Conservation (phyloP, 23 tunicate species). For the Diplosoma virens region DNA sequence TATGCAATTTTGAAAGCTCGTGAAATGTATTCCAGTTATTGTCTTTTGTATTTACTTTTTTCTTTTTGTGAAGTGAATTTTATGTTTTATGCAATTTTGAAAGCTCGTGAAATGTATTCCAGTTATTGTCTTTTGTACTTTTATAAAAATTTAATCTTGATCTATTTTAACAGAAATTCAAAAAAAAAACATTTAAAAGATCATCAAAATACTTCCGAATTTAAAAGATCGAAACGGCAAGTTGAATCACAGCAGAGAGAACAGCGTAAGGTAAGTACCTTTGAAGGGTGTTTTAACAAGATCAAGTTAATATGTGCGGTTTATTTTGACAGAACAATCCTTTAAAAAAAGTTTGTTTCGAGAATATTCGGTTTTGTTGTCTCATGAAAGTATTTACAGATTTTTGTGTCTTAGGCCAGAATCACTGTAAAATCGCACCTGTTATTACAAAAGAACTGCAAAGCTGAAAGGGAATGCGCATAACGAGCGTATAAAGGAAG, state of each 20-base stretch:
- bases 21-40: no score
- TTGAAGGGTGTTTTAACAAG: not conserved
- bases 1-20: no score
- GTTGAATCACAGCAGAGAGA: not conserved
- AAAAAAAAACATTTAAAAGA: constrained; percentile 63
- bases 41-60: no score
- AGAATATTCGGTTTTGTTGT: not conserved
- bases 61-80: no score
- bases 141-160: not conserved
- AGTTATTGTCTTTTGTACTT: not conserved
- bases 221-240: not conserved
- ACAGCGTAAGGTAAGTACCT: constrained; percentile 1
- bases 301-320: not conserved
- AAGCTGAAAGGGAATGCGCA: no score
- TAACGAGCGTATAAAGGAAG: no score
- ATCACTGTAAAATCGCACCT: no score
- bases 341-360: not conserved
- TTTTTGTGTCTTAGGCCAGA: no score
- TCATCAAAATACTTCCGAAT: constrained; percentile 36
- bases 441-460: no score
- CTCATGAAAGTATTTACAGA: not conserved
- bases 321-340: not conserved
- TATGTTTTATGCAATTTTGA: no score
- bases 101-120: no score
- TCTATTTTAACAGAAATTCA: not conserved